These are phyloP conservation scores for Oncorhynchus masou DNA, from an alignment of 2,113 vertebrate species.

Conservation along the genomic window DNA sequence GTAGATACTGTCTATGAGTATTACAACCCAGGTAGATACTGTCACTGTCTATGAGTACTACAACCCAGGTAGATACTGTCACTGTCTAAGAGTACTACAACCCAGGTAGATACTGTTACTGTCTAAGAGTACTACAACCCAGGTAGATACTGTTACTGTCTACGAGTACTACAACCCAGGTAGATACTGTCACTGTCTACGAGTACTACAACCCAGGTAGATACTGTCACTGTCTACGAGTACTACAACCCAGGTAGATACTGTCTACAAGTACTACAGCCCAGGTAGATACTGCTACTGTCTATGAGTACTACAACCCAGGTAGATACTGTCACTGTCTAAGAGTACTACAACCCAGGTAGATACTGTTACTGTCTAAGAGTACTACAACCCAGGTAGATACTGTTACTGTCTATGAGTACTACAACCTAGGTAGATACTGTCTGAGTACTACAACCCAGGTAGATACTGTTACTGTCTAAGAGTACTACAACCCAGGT, in stretches of 20 bases:
- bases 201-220: conserved; percentile 80
- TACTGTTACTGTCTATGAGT: conserved; percentile 80
- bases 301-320: no score
- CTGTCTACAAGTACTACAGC: conserved; percentile 86
- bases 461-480: conserved; percentile 74
- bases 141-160: conserved; percentile 64
- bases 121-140: neutral
- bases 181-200: conserved; percentile 75
- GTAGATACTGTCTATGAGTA: neutral
- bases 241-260: no score
- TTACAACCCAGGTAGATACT: neutral
- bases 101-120: no score
- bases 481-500: conserved; percentile 83
- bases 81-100: neutral
- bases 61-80: no score
- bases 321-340: no score
- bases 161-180: conserved; percentile 85
- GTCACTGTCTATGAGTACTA: no score
- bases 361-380: conserved; percentile 76
- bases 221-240: conserved; percentile 74
- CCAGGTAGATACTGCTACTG: conserved; percentile 53
- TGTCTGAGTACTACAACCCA: conserved; percentile 83
- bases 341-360: no score
- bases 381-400: conserved; percentile 79
- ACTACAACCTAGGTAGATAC: conserved; percentile 77